phyloP scores from a whole-genome alignment of 2,113 vertebrate genomes.

The Taxidea taxus region DNA sequence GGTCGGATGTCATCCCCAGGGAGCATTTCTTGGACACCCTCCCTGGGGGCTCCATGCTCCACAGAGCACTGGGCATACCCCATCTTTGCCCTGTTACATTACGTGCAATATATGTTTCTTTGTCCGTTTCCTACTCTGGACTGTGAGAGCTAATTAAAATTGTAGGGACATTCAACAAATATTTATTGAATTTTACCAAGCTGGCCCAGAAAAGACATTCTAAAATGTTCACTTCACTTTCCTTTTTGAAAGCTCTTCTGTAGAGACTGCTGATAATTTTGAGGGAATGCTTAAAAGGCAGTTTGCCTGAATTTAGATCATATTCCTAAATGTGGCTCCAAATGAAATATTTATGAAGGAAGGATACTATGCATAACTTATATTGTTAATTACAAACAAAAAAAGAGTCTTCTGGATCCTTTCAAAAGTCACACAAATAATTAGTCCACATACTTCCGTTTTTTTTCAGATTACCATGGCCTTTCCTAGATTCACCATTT shows the following conservation, averaged over 20 bases:
- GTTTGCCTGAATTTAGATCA: not conserved
- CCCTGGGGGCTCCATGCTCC: not conserved
- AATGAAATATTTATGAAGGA: slow-evolving; percentile 52
- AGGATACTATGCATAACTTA: not conserved
- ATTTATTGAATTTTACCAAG: slow-evolving; percentile 32
- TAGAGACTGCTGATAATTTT: slow-evolving; percentile 21
- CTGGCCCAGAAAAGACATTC: not conserved
- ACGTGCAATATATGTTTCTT: not conserved
- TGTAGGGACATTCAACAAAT: not conserved
- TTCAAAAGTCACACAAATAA: not conserved
- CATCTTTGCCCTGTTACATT: not conserved
- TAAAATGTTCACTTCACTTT: slow-evolving; percentile 44
- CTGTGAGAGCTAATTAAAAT: not conserved
- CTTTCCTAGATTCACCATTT: not conserved
- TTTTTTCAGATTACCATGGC: not conserved
- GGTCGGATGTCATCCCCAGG: not conserved
- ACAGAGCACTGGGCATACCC: not conserved
- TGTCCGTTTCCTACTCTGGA: not conserved
- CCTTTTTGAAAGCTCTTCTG: slow-evolving; percentile 26
- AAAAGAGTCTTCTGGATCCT: not conserved
- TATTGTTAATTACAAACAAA: not conserved
- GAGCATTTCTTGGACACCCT: not conserved
- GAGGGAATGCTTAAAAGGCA: slow-evolving; percentile 44
- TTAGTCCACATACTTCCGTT: not conserved
- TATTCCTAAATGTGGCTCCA: slow-evolving; percentile 34